These are phyloP conservation scores for Xenopus petersii DNA, from an alignment of 2,797 vertebrate genomes.

Conservation along the genomic window DNA sequence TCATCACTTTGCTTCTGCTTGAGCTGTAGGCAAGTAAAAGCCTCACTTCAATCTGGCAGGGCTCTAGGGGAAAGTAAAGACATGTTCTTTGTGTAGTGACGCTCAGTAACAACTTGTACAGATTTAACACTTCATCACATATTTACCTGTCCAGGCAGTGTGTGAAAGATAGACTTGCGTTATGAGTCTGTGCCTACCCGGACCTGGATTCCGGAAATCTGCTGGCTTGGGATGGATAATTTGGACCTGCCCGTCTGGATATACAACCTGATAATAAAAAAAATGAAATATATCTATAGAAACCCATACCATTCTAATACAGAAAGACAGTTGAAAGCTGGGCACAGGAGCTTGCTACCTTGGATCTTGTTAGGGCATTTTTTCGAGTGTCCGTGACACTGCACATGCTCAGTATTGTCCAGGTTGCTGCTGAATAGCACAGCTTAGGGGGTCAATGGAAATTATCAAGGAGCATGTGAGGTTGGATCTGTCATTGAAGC, in stretches of 20 bases:
- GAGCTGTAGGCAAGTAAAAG: conserved; percentile 89
- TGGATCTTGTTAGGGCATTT: too few species aligned
- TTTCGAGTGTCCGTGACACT: too few species aligned
- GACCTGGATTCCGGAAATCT: conserved; percentile 90
- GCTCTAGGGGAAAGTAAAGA: conserved; percentile 67
- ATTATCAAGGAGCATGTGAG: too few species aligned
- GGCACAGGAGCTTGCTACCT: too few species aligned
- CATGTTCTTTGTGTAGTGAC: background rate
- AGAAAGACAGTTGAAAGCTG: too few species aligned
- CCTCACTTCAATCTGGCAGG: conserved; percentile 88
- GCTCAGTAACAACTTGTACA: too few species aligned
- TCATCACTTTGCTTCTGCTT: conserved; percentile 63
- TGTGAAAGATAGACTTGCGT: conserved; percentile 96
- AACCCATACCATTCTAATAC: too few species aligned
- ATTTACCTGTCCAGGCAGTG: conserved; percentile 89
- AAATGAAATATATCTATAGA: background rate
- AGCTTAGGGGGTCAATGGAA: too few species aligned
- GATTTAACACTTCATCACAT: too few species aligned
- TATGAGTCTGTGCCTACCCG: conserved; percentile 85
- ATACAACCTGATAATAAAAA: conserved; percentile 73
- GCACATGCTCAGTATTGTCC: too few species aligned
- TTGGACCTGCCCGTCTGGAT: conserved; percentile 93
- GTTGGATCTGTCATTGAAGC: too few species aligned
- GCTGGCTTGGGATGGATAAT: conserved; percentile 91
- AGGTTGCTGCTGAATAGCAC: too few species aligned